Base-by-base conservation (phyloP, 2,888 invertebrate genomes). In the Alloplasta piceator region DNA sequence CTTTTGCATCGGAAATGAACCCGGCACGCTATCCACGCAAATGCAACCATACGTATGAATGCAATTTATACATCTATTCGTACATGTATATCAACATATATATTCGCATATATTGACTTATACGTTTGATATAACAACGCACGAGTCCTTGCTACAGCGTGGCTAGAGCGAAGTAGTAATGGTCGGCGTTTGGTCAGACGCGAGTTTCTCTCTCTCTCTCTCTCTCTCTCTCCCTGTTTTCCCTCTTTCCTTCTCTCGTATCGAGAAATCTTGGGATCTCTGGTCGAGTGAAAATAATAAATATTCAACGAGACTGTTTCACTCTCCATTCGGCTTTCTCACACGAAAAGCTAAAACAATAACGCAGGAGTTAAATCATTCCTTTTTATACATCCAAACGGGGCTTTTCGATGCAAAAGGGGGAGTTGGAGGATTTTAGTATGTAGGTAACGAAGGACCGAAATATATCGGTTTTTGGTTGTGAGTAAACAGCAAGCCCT, bases 401-500 rank as follows among this genome's bases (percentile, higher is more conserved):
- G 16, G 43, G 46, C 52, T 55, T 55, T 43, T 16, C 26, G 10
- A 73, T 52, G 26, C 41, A 73, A 73, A 46, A 55, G 36, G 72
- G 66, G 46, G 39, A 71, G 55, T 73, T 78, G 38, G 14, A 43
- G 58, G 36, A 75, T 80, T 75, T 52, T 71, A 66, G 80, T 80
- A 61, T 58, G 70, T 75, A 58, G 70, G 67, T 75, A 76, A 80
- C 80, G 75, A 72, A 76, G 75, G 56, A 77, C 73, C 84, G 84
- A 85, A 88, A 87, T 86, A 89, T 84, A 88, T 84, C 82, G 83
- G 80, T 81, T 83, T 26, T 84, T 83, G 84, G 81, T 83, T 78
- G 85, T 85, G 84, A 88, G 87, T 88, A 89, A 89, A 89, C 87
- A 87, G 79, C 80, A 52, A 52, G 6, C 86, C 85, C 85, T 86